Conservation (phyloP, 2,797 vertebrate genomes). For the Chloroceryle inda region DNA sequence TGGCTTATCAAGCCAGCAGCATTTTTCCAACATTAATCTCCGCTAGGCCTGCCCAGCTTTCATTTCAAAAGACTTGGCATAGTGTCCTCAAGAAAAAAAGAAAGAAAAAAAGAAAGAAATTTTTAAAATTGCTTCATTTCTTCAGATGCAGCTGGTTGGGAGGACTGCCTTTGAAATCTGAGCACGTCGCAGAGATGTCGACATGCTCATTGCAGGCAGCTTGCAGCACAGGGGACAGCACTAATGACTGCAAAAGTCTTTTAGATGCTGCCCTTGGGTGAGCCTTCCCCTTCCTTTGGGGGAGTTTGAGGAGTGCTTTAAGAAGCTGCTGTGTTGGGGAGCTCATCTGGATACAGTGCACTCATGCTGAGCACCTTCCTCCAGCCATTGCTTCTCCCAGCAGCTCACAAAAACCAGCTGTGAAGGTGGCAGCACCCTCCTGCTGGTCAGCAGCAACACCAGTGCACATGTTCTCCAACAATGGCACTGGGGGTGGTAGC, state of each 20-base stretch:
- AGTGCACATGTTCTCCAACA: fast-evolving
- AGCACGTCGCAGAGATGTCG: constrained; percentile 79
- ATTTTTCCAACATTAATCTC: constrained; percentile 82
- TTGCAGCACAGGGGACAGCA: constrained; percentile 67
- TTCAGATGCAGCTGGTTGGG: constrained; percentile 85
- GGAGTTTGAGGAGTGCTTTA: constrained; percentile 36
- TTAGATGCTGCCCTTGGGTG: background rate
- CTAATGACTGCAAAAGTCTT: constrained; percentile 81
- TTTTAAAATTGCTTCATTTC: constrained; percentile 71
- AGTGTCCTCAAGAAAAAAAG: constrained; percentile 65
- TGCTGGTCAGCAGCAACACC: fast-evolving
- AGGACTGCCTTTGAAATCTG: constrained; percentile 90
- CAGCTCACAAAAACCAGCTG: background rate
- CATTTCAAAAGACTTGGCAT: constrained; percentile 86
- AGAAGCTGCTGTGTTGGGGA: background rate
- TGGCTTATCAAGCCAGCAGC: constrained; percentile 84
- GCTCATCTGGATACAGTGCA: background rate
- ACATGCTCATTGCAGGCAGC: constrained; percentile 78
- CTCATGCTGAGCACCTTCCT: background rate
- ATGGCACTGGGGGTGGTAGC: background rate
- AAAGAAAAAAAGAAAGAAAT: constrained; percentile 37
- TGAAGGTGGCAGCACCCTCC: background rate
- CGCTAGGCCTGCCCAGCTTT: constrained; percentile 82
- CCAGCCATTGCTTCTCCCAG: background rate
- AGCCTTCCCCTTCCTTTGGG: background rate